These are phyloP conservation scores for Drosophila tripunctata DNA, from an alignment of 2,888 invertebrate species.

Conservation along the genomic window DNA sequence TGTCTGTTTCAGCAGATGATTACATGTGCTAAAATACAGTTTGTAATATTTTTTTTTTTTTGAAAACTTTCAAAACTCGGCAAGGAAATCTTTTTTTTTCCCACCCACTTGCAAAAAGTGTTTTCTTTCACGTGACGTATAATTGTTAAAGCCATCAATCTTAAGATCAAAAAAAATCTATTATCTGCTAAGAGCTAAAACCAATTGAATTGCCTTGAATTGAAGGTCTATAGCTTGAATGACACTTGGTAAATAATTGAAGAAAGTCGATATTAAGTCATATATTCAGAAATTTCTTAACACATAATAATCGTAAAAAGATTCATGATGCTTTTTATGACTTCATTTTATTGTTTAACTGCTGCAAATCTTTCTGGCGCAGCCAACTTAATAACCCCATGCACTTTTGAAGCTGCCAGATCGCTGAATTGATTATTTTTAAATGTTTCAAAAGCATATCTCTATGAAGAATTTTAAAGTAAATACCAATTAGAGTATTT, in stretches of 20 bases:
- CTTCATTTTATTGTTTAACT: not conserved
- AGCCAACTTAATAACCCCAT: not conserved
- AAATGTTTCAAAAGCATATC: too few species aligned
- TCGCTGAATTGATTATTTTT: too few species aligned
- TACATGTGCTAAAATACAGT: slow-evolving; percentile 27
- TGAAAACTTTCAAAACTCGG: slow-evolving; percentile 20
- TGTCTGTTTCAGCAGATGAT: slow-evolving; percentile 11
- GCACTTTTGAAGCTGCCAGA: not conserved
- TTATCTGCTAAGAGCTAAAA: not conserved
- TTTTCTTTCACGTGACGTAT: not conserved
- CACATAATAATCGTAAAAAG: too few species aligned
- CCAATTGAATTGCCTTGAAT: slow-evolving; percentile 2
- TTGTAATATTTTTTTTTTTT: too few species aligned
- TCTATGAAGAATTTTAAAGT: not conserved
- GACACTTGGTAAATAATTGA: not conserved
- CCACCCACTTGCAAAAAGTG: slow-evolving; percentile 8
- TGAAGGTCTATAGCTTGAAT: not conserved
- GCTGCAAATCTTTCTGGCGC: not conserved
- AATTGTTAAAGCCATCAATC: slow-evolving; percentile 3
- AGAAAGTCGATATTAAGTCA: too few species aligned
- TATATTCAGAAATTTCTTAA: too few species aligned
- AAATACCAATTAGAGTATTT: not conserved
- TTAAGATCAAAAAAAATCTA: slow-evolving; percentile 17
- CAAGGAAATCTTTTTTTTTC: slow-evolving; percentile 23
- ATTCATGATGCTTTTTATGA: too few species aligned